Conservation (phyloP, 1,140 invertebrate genomes). For the silkworm (Bombyx mori) region ASM3026992v2 NC_085108.1:1821501-1822000, state of each 20-base stretch:
- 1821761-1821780: conserved; percentile 12
- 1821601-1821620: conserved; percentile 33
- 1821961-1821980: conserved; percentile 21
- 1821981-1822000: conserved; percentile 17
- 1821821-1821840: conserved; percentile 4
- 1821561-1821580: conserved; percentile 26
- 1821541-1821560: conserved; percentile 28
- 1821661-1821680: conserved; percentile 52
- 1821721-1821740: conserved; percentile 40
- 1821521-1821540: conserved; percentile 11
- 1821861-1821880: not conserved
- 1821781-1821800: conserved; percentile 9
- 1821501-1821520: conserved; percentile 13
- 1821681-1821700: conserved; percentile 46
- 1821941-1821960: conserved; percentile 10
- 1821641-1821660: conserved; percentile 40
- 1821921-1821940: conserved; percentile 6
- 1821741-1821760: conserved; percentile 9
- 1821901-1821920: conserved; percentile 7
- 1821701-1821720: conserved; percentile 47
- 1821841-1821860: conserved; percentile 7
- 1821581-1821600: conserved; percentile 34
- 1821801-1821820: conserved; percentile 7
- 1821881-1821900: conserved; percentile 6
- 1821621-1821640: conserved; percentile 26